Percentiles rank a stretch among this genome's conserved stretches.
These are phyloP conservation scores for Zaprionus obscuricornis DNA, from an alignment of 2,888 invertebrate genomes.

Conservation along the genomic window DNA sequence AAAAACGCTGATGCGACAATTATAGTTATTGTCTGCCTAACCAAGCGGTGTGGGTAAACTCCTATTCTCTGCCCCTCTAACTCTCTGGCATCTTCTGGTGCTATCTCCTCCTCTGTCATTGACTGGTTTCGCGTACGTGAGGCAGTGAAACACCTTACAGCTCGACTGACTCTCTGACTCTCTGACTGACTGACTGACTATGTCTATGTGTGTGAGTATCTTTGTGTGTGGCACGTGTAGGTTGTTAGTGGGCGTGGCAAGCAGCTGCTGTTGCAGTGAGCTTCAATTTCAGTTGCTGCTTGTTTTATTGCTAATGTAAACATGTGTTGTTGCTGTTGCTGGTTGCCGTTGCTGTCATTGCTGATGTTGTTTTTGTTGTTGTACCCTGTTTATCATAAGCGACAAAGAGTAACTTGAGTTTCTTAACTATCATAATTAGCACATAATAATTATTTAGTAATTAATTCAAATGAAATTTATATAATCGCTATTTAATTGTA, in stretches of 20 bases:
- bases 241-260: conserved; percentile 22
- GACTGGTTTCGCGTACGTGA: conserved; percentile 47
- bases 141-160: conserved; percentile 39
- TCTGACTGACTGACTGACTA: background rate
- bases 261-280: conserved; percentile 32
- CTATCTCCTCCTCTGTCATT: no score
- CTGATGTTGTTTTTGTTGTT: conserved; percentile 16
- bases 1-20: conserved; percentile 76
- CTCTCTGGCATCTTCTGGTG: no score
- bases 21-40: conserved; percentile 75
- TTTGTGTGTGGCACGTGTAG: no score
- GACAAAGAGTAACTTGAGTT: background rate
- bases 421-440: no score
- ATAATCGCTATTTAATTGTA: no score
- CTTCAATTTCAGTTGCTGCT: conserved; percentile 53
- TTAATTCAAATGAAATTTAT: no score
- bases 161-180: background rate
- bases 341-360: conserved; percentile 37
- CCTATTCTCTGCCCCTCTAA: conserved; percentile 5
- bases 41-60: conserved; percentile 31
- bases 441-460: no score
- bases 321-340: conserved; percentile 40
- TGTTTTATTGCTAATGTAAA: conserved; percentile 70
- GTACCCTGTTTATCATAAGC: background rate
- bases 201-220: no score